A percentile compares a stretch with the other conserved stretches of the same genome.
Evolutionary conservation across 2,113 vertebrate genomes (phyloP).

Genomic region (Pseudonaja textilis): DNA sequence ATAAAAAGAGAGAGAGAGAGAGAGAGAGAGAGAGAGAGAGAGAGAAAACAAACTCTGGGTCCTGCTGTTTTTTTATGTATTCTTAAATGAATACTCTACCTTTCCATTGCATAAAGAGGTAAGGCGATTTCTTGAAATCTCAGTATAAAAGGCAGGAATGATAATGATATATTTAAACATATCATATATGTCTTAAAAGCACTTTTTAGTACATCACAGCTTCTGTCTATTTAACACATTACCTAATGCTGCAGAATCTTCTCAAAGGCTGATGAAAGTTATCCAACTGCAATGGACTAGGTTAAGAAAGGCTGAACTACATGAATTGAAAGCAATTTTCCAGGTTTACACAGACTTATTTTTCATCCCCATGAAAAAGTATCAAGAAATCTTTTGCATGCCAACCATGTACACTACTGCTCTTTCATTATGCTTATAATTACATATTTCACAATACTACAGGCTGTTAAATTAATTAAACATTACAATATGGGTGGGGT

Average conservation of each 20-base stretch:
- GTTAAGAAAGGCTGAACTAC: background rate
- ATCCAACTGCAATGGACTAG: background rate
- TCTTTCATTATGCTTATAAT: background rate
- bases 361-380: background rate
- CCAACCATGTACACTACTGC: background rate
- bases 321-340: background rate
- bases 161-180: background rate
- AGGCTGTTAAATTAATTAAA: background rate
- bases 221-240: background rate
- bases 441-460: background rate
- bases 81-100: background rate
- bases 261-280: background rate
- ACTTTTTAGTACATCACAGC: background rate
- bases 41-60: no score
- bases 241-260: background rate
- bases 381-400: background rate
- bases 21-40: no score
- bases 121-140: background rate
- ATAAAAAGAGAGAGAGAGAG: no score
- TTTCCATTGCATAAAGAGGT: background rate
- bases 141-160: background rate
- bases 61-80: no score
- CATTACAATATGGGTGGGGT: background rate
- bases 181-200: background rate
- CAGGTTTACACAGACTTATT: background rate